Base-by-base conservation (phyloP, 1,140 invertebrate genomes). In the Tribolium madens region DNA sequence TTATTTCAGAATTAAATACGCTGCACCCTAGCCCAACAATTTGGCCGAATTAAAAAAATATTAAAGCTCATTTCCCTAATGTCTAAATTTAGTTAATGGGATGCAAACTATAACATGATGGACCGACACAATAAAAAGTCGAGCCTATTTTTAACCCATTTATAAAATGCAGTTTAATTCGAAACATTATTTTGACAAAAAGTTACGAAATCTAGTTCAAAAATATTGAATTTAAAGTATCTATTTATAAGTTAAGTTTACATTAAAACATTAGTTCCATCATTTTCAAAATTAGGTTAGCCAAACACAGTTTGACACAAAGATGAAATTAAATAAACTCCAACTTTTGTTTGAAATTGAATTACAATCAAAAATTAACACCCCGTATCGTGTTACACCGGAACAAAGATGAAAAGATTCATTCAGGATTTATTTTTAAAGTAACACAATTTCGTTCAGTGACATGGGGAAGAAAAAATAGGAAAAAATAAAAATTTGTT, bases 401-500 rank as follows among this genome's bases (percentile, higher is more conserved):
- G 36, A 42, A 42, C 36, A 42, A 42, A 26, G 2, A 3, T 26
- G 21, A 26, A 26, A 26, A 1, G 21, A 3, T 26, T 4, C 21
- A 26, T 26, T 26, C 21, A 26, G 3, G 21, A 26, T 26, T 26
- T 26, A 26, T 26, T 26, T 26, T 26, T 26, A 26, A 26, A 26
- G 21, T 26, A 73, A 31, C 68, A 70, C 26, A 47, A 48, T 77
- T 78, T 78, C 80, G 80, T 80, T 78, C 79, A 80, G 74, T 81
- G 79, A 81, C 79, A 78, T 74, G 73, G 53, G 73, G 48, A 42
- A 26, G 46, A 69, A 78, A 36, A 31, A 74, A 78, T 70, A 78
- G 42, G 4, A 36, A 75, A 76, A 68, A 33, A 48, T 18, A 2
- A 75, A 48, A 31, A 33, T 76, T 76, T 76, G 26, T 70, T 31